These are phyloP conservation scores for Scaptomyza pallida DNA, from an alignment of 1,140 invertebrate species.

Conservation along the genomic window DNA sequence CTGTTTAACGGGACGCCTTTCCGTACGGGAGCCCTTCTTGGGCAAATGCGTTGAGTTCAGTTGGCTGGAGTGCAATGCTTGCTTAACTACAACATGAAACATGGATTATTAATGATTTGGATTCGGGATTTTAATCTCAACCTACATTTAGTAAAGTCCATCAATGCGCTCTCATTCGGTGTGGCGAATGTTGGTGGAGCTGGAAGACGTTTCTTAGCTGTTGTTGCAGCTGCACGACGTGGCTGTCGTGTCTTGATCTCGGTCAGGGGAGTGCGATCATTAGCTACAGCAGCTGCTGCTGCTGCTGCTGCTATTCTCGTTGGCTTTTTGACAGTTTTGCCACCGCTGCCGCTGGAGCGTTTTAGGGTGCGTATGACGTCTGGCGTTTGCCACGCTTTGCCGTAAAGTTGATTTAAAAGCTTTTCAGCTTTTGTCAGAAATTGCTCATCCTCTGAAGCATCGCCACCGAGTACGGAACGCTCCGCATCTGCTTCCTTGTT, in stretches of 20 bases:
- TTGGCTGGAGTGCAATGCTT: constrained; percentile 52
- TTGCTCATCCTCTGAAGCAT: constrained; percentile 55
- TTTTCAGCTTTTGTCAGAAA: constrained; percentile 80
- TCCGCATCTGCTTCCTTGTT: not conserved
- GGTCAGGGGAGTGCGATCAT: constrained; percentile 20
- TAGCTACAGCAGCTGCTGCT: not conserved
- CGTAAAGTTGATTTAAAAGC: constrained; percentile 85
- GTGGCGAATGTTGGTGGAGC: not conserved
- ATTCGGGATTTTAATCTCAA: not conserved
- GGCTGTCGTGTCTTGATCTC: constrained; percentile 23
- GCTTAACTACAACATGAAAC: constrained; percentile 45
- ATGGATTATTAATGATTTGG: not conserved
- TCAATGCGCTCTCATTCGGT: constrained; percentile 59
- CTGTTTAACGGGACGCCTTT: constrained; percentile 27
- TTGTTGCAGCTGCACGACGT: constrained; percentile 10
- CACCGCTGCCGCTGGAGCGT: constrained; percentile 54
- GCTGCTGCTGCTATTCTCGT: too few species aligned
- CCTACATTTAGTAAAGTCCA: constrained; percentile 75
- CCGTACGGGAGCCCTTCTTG: constrained; percentile 14
- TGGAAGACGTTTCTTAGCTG: constrained; percentile 16
- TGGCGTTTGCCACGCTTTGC: constrained; percentile 84
- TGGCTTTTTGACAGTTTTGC: constrained; percentile 27
- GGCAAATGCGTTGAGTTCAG: constrained; percentile 70
- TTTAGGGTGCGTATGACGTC: constrained; percentile 70
- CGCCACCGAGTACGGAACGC: constrained; percentile 2